Base-by-base conservation (phyloP, 2,113 vertebrate species). In the Lynx canadensis region DNA sequence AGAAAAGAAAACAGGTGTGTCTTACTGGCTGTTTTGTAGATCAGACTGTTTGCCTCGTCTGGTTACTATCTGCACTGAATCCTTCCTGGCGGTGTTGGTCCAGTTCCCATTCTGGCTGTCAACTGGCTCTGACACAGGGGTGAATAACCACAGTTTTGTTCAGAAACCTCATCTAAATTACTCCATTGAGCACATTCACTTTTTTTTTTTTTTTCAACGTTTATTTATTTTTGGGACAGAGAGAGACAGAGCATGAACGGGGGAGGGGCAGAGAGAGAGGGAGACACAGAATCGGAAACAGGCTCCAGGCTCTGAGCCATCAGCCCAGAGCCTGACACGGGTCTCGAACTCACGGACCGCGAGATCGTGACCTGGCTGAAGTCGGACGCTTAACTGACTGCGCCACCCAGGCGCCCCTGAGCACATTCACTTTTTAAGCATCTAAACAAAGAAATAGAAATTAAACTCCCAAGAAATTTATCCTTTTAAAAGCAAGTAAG, bases 1-100 rank as follows among this genome's bases (percentile, higher is more conserved):
- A 99, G 97, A 99, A 93, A 23, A 99, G 98, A 96, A 99, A 99
- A 66, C 98, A 99, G 99, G 99, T 99, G 96, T 89, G 98, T 96
- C 50, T 69, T 45, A 8, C 36, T 36, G 5, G 4, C 7, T 48
- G 3, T 57, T 29, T 25, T 63, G 27, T 12, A 2, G 52, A 23
- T 13, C 27, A 13, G 36, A 9, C 25, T 18, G 55, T 16, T 57
- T 27, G 36, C 63, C n/a, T 27, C 4, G 18, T 45, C 13, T 12
- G 2, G 33, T 69, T 84, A 41, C 57, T 7, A 1, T 18, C 50
- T 52, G 52, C 23, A 1, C 33, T 21, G 1, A 2, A 2, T 6
- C 7, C 23, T 71, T 38, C 23, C 55, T 60, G 73, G 33, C 23
- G 7, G 25, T 79, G n/a, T 76, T 41, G 50, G 33, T 73, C 29